Conservation (phyloP, 1,140 invertebrate genomes). For the Pollicipes pollicipes region DNA sequence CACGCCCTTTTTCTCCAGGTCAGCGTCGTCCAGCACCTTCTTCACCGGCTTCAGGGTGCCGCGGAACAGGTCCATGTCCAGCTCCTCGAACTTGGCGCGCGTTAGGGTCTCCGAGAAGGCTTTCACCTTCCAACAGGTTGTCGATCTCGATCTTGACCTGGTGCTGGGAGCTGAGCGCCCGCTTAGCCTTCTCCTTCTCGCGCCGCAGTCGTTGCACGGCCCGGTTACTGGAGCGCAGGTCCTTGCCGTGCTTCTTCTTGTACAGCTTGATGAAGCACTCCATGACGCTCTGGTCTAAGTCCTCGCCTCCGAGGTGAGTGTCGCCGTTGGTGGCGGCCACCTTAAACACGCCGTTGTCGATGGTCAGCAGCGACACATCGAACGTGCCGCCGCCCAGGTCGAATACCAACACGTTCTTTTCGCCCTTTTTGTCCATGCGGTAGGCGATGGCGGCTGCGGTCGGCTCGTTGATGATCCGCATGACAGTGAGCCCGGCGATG, state of each 20-base stretch:
- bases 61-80: neutral
- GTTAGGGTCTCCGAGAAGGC: slow-evolving; percentile 77
- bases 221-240: slow-evolving; percentile 91
- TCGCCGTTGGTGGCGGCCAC: slow-evolving; percentile 97
- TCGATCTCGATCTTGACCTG: slow-evolving; percentile 98
- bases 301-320: slow-evolving; percentile 87
- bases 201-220: slow-evolving; percentile 97
- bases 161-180: slow-evolving; percentile 94
- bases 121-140: slow-evolving; percentile 92
- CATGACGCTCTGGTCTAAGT: slow-evolving; percentile 90
- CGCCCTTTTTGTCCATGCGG: slow-evolving; percentile 95
- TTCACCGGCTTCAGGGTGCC: neutral
- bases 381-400: slow-evolving; percentile 96
- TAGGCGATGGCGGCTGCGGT: slow-evolving; percentile 93
- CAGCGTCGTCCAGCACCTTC: neutral
- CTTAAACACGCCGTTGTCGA: slow-evolving; percentile 89
- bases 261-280: slow-evolving; percentile 83
- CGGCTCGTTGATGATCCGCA: slow-evolving; percentile 92
- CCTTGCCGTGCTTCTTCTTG: slow-evolving; percentile 89
- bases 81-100: slow-evolving; percentile 24
- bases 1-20: neutral
- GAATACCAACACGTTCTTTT: slow-evolving; percentile 68
- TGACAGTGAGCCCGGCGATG: slow-evolving; percentile 87
- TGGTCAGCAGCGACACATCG: slow-evolving; percentile 51
- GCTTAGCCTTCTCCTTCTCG: slow-evolving; percentile 96